Percentiles rank a stretch among this genome's conserved stretches.
These are phyloP conservation scores for Helogale parvula DNA, from an alignment of 2,113 vertebrate species.

Conservation along the genomic window DNA sequence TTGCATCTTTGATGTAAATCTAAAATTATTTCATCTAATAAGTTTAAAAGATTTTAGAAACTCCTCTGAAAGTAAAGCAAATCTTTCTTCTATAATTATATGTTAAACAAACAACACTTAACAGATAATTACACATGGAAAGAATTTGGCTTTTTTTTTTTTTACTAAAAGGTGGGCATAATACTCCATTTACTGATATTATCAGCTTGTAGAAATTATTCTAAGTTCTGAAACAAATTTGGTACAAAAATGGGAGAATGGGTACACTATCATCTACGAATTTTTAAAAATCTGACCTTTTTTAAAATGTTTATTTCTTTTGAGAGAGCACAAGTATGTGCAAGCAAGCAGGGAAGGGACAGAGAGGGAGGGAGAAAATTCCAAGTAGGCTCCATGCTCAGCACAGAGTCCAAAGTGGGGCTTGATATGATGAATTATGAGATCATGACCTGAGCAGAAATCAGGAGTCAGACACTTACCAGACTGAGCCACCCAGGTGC, in stretches of 20 bases:
- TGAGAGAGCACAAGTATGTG: too few relatives aligned
- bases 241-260: not conserved
- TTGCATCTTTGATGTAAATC: not conserved
- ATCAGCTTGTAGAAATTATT: conserved; percentile 10
- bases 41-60: conserved; percentile 27
- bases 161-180: not conserved
- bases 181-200: not conserved
- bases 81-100: not conserved
- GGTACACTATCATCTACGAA: not conserved
- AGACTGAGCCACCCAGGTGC: too few relatives aligned
- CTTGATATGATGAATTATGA: too few relatives aligned
- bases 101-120: conserved; percentile 31
- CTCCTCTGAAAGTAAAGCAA: not conserved
- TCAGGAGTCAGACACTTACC: too few relatives aligned
- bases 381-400: too few relatives aligned
- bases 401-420: too few relatives aligned
- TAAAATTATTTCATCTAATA: conserved; percentile 24
- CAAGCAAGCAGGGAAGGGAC: too few relatives aligned
- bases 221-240: not conserved
- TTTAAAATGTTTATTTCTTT: too few relatives aligned
- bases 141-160: not conserved
- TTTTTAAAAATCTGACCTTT: not conserved
- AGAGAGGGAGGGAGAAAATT: too few relatives aligned
- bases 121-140: not conserved
- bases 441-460: too few relatives aligned